A percentile compares a stretch with the other conserved stretches of the same genome.
These are phyloP conservation scores for Pristiophorus japonicus DNA, from an alignment of 2,113 vertebrate species.

Conservation along the genomic window DNA sequence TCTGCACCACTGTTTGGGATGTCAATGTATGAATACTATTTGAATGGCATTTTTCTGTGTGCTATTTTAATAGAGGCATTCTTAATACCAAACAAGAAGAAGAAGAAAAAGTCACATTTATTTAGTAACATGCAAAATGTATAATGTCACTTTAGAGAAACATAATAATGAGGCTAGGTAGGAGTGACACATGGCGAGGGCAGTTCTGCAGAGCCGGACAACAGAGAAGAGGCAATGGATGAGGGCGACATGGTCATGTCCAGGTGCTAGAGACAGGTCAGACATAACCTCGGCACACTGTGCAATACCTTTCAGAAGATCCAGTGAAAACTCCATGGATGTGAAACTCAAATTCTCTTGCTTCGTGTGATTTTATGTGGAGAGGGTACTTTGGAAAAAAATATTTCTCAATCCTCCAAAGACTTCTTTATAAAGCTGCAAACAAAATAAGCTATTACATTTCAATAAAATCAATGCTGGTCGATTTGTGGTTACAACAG, in stretches of 20 bases:
- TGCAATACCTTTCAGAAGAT: not conserved
- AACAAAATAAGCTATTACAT: not conserved
- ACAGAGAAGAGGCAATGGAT: not conserved
- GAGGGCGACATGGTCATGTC: not conserved
- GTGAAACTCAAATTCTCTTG: not conserved
- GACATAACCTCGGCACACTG: not conserved
- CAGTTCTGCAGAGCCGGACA: not conserved
- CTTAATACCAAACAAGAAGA: too few relatives aligned
- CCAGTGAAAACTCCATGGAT: not conserved
- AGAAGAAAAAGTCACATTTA: too few relatives aligned
- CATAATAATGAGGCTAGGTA: not conserved
- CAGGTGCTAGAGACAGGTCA: not conserved
- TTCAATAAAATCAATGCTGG: constrained; percentile 9
- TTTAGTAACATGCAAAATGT: not conserved
- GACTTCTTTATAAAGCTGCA: not conserved
- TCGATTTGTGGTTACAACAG: constrained; percentile 4
- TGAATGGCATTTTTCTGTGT: not conserved
- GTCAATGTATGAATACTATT: too few relatives aligned
- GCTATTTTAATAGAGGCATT: not conserved
- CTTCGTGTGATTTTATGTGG: not conserved
- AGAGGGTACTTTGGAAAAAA: not conserved
- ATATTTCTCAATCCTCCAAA: not conserved
- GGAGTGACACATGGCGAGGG: not conserved
- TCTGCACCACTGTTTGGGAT: too few relatives aligned
- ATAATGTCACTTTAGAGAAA: not conserved